Evolutionary conservation across 2,888 invertebrate species (phyloP), one percentile per base, ranked within the genome.

Genomic region (Trachelus troglodyta): DNA sequence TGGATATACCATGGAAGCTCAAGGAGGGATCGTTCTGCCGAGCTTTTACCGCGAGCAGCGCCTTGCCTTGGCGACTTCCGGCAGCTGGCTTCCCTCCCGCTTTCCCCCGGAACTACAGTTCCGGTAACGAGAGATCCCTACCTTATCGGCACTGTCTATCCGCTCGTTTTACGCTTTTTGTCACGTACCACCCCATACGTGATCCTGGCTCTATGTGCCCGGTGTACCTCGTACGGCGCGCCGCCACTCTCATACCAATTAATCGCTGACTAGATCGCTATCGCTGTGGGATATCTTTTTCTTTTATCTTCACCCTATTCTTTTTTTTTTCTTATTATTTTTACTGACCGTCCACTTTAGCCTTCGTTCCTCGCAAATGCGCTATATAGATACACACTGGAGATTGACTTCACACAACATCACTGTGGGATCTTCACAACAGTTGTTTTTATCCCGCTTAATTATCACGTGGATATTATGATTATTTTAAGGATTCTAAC

Each of bases 231-330:
- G 86, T 81, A 82, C 83, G 84, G 82, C 81, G 80, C 78, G 78
- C 78, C 81, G 79, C 89, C 88, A 88, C 89, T 89, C 89, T 90
- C 89, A 88, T 90, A 89, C 90, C 90, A 90, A 90, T 90, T 90
- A 90, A 90, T 90, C 88, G 89, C 88, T 87, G 88, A 82, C 56
- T 82, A 86, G 87, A 87, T 88, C 86, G 83, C 85, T 87, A 88
- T 88, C 87, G 80, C 81, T 83, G 83, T 85, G 86, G 86, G 85
- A 88, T 87, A 85, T 85, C 85, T 87, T 87, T 85, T 69, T 75
- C 35, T n/a, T 40, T 34, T 68, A 30, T 75, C 75, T 30, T 12
- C 31, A 2, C 75, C 56, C 30, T 12, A 34, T 56, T 34, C 75
- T 69, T 12, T 12, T n/a, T n/a, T 34, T 31, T 30, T 30, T 71